Evolutionary conservation across 2,888 invertebrate genomes (phyloP).

Genomic region (Syritta pipiens): DNA sequence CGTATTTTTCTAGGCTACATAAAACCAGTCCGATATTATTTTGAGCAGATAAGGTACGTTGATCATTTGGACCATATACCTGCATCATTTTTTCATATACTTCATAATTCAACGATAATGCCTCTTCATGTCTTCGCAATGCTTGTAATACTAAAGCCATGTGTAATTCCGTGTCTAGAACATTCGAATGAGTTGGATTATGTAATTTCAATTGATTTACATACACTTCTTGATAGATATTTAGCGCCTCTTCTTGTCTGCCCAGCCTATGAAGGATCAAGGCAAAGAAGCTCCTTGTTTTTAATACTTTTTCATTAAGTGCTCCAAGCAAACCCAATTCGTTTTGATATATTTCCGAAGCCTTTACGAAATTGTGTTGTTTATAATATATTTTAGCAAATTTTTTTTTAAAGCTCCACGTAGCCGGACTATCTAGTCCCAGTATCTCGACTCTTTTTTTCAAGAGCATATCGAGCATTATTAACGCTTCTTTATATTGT

Average conservation of each 20-base stretch:
- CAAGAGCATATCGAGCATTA: too few species aligned
- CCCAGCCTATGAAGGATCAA: background rate
- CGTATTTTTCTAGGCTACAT: background rate
- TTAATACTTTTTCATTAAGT: background rate
- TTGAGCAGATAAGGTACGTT: background rate
- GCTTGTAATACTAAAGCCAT: background rate
- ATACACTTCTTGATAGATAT: slow-evolving; percentile 11
- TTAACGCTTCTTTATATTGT: background rate
- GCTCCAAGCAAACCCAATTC: background rate
- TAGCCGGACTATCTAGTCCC: too few species aligned
- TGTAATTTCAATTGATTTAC: slow-evolving; percentile 3
- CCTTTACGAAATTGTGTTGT: background rate
- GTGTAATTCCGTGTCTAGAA: background rate
- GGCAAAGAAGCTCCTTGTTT: slow-evolving; percentile 1
- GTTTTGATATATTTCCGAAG: background rate
- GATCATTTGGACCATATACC: background rate
- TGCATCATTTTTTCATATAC: background rate
- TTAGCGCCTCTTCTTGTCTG: background rate
- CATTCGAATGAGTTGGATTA: background rate
- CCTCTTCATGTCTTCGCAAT: background rate
- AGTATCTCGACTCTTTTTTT: too few species aligned
- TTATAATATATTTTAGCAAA: background rate
- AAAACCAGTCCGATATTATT: slow-evolving; percentile 18
- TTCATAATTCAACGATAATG: slow-evolving; percentile 1
- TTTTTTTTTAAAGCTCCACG: too few species aligned